Base-by-base conservation (phyloP, 2,113 vertebrate genomes). In the Gorsachius goisagi region DNA sequence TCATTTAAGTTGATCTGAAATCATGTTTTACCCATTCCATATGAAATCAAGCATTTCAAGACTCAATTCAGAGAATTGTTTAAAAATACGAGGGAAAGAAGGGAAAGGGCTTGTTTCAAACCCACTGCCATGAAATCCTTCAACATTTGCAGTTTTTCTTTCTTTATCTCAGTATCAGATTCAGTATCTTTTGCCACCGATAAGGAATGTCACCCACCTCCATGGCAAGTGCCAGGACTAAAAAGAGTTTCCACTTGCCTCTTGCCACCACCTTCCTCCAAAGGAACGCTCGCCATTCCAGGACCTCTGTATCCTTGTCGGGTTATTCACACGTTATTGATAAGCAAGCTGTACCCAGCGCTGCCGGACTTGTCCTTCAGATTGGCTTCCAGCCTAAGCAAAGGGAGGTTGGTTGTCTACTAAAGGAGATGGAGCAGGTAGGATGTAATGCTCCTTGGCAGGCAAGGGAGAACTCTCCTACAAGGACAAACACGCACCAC, bases 351-450 rank as follows among this genome's bases (percentile, higher is more conserved):
- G 50, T 26, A 63, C 66, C 58, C 53, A 58, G 62, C 32, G 76
- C 45, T 67, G 67, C 52, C 32, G 64, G 73, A 76, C 58, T 87
- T 73, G 90, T 64, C 90, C 78, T 95, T 93, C 71, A 47, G 69
- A 50, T 21, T 92, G 90, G 88, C 90, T 85, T 58, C 27, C 62
- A 85, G 86, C 89, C 92, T 89, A 71, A 76, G 73, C 90, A 89
- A 91, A 87, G 77, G 27, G 53, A 88, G 66, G 80, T 62, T 16
- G 7, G 85, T 91, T 75, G 68, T 60, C 76, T 88, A 4, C 66
- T 62, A 76, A 85, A 91, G 58, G 77, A 76, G 53, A 68, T 50
- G 92, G 49, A 84, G 45, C 12, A 53, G 53, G 69, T 53, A 89
- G 88, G 73, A 85, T 39, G 28, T 21, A 67, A 75, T 23, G 17